phyloP scores from a whole-genome alignment of 2,888 invertebrate species.

The Acanthoscelides obtectus region DNA sequence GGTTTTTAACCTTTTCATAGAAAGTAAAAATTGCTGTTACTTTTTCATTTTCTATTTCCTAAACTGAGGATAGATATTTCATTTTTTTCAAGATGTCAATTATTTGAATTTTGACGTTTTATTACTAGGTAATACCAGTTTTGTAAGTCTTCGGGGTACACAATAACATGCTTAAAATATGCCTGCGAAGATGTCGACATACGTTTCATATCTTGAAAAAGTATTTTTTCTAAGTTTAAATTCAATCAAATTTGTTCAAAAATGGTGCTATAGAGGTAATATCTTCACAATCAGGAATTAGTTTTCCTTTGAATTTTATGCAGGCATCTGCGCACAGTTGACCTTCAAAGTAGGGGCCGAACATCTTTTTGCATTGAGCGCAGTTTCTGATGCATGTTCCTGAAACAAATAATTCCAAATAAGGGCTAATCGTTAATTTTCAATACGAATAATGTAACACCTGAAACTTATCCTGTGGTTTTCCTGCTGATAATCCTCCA shows the following conservation, averaged over 20 bases:
- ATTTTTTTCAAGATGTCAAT: no score
- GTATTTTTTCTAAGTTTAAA: neutral
- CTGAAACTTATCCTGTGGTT: no score
- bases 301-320: constrained; percentile 75
- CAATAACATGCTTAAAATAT: neutral
- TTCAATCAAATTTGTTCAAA: constrained; percentile 56
- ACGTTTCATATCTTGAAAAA: neutral
- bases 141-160: no score
- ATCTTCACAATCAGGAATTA: constrained; percentile 82
- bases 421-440: no score
- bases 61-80: no score
- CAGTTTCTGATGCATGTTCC: constrained; percentile 81
- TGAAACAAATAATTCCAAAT: constrained; percentile 22
- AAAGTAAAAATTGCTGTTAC: no score
- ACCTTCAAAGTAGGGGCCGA: constrained; percentile 81
- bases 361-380: constrained; percentile 86
- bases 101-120: no score
- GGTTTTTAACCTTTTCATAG: no score
- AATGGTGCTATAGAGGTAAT: constrained; percentile 75
- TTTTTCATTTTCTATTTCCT: no score
- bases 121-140: no score
- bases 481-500: no score
- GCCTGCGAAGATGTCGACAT: neutral
- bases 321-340: constrained; percentile 82
- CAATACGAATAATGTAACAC: no score